Conservation (phyloP, 2,888 invertebrate genomes). For the Cosmia trapezina region DNA sequence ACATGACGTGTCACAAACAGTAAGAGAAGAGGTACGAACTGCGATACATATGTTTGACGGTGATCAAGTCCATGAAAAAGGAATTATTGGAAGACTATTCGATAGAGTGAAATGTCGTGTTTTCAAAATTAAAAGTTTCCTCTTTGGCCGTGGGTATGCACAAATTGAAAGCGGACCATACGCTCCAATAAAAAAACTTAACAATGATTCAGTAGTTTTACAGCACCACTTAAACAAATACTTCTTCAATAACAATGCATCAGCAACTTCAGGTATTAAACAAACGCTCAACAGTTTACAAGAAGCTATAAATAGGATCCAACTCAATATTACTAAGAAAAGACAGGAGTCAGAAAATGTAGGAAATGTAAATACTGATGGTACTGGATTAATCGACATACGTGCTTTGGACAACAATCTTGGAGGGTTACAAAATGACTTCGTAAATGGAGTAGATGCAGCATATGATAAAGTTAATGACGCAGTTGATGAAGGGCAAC, state of each 20-base stretch:
- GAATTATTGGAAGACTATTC: conserved; percentile 59
- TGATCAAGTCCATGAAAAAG: conserved; percentile 50
- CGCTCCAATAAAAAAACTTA: background rate
- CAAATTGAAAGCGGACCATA: conserved; percentile 23
- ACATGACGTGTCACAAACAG: conserved; percentile 45
- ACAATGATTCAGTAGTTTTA: conserved; percentile 45
- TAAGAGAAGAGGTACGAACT: conserved; percentile 38
- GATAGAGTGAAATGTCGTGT: conserved; percentile 51
- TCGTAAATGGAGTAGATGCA: conserved; percentile 33
- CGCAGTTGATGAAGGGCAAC: background rate
- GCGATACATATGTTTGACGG: conserved; percentile 59
- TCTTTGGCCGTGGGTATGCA: conserved; percentile 20
- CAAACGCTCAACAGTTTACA: conserved; percentile 43
- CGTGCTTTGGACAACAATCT: conserved; percentile 16
- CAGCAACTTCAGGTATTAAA: conserved; percentile 18
- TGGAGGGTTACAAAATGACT: conserved; percentile 8
- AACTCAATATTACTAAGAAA: conserved; percentile 34
- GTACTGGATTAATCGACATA: conserved; percentile 51
- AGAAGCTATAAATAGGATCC: conserved; percentile 34
- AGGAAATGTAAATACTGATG: conserved; percentile 26
- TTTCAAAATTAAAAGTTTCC: conserved; percentile 51
- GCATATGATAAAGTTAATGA: conserved; percentile 38
- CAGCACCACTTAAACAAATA: conserved; percentile 57
- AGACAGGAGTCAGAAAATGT: background rate
- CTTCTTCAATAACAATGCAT: conserved; percentile 55